These are phyloP conservation scores for Gobio gobio DNA, from an alignment of 2,113 vertebrate genomes.

Conservation along the genomic window DNA sequence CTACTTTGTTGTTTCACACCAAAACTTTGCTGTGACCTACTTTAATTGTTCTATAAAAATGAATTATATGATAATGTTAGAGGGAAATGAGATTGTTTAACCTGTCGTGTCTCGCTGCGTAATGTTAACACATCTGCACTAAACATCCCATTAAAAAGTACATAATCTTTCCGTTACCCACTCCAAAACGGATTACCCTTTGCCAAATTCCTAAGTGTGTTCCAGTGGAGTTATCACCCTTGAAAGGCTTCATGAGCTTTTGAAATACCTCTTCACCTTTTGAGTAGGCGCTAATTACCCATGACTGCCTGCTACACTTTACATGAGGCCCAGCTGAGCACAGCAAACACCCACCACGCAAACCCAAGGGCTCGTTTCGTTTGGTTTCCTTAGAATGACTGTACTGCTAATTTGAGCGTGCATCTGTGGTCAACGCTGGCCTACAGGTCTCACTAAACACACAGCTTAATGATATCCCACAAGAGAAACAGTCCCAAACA, in stretches of 20 bases:
- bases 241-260: slow-evolving; percentile 16
- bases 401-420: slow-evolving; percentile 59
- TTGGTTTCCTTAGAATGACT: slow-evolving; percentile 35
- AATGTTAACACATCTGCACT: slow-evolving; percentile 6
- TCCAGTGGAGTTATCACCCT: slow-evolving; percentile 25
- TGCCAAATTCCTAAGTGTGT: slow-evolving; percentile 26
- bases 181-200: slow-evolving; percentile 32
- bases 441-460: slow-evolving; percentile 57
- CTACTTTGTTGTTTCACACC: neutral
- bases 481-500: slow-evolving; percentile 55
- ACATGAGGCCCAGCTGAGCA: slow-evolving; percentile 23
- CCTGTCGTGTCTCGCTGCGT: neutral
- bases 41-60: slow-evolving; percentile 37
- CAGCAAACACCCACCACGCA: slow-evolving; percentile 31
- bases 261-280: slow-evolving; percentile 36
- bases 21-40: slow-evolving; percentile 30
- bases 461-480: slow-evolving; percentile 66
- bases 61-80: slow-evolving; percentile 16
- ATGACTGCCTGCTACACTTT: slow-evolving; percentile 25
- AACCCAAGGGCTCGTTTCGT: slow-evolving; percentile 35
- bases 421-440: slow-evolving; percentile 56
- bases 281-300: slow-evolving; percentile 36
- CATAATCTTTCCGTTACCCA: slow-evolving; percentile 28
- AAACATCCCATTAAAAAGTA: slow-evolving; percentile 32
- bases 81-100: neutral